These are phyloP conservation scores for Lithophane ornitopus DNA, from an alignment of 2,888 invertebrate species.

Conservation along the genomic window DNA sequence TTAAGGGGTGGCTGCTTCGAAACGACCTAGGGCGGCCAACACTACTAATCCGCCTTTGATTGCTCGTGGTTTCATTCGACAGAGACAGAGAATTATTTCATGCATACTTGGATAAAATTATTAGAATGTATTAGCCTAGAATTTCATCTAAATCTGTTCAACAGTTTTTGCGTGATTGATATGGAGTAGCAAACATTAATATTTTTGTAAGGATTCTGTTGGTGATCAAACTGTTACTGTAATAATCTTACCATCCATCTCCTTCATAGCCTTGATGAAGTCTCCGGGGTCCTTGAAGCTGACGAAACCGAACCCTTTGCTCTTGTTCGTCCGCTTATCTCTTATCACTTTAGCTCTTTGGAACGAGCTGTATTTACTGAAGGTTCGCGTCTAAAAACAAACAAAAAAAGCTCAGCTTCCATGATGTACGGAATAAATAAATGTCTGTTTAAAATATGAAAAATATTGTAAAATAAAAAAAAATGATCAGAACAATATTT, in stretches of 20 bases:
- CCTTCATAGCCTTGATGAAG: slow-evolving; percentile 99
- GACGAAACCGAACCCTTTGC: slow-evolving; percentile 99
- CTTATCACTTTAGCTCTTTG: slow-evolving; percentile 98
- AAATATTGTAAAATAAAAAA: too few species aligned
- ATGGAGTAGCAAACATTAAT: not conserved
- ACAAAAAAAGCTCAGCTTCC: not conserved
- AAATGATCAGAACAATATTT: not conserved
- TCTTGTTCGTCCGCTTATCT: slow-evolving; percentile 99
- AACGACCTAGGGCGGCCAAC: too few species aligned
- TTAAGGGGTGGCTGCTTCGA: too few species aligned
- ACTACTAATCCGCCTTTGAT: too few species aligned
- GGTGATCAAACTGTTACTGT: not conserved
- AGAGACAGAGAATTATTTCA: not conserved
- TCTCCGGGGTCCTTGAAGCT: slow-evolving; percentile 99
- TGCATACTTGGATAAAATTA: not conserved
- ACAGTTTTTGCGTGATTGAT: too few species aligned
- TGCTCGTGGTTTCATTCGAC: not conserved
- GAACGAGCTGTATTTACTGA: slow-evolving; percentile 98
- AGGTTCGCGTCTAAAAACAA: slow-evolving; percentile 93
- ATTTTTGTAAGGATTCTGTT: not conserved
- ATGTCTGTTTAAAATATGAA: not conserved
- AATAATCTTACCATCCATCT: slow-evolving; percentile 98
- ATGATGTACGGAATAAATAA: not conserved
- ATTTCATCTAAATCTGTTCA: not conserved
- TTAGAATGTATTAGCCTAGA: not conserved